Evolutionary conservation across 2,113 vertebrate genomes (phyloP), one percentile per base, ranked within the genome.

Genomic region (Lipotes vexillifer): DNA sequence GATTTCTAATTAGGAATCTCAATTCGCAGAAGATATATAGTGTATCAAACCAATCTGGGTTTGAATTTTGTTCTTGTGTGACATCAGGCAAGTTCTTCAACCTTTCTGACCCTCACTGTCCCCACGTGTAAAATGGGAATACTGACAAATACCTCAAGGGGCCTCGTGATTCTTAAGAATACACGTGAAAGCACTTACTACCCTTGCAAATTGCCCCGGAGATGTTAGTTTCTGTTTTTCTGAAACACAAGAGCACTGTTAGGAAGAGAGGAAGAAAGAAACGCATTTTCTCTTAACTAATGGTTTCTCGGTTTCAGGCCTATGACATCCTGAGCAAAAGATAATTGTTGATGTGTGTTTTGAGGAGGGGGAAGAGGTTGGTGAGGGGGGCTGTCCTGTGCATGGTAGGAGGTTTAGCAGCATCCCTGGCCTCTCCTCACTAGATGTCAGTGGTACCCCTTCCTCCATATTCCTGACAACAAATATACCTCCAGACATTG

Each of bases 301-400:
- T 20, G 2, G 0, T 49, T 86, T 74, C 12, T 49, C 15, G 75
- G 0, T 23, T 59, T 49, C 38, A 90, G 57, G 55, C 27, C 63
- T 25, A 5, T 57, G 49, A 13, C 8, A 52, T 65, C 55, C 57
- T 75, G n/a, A 92, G 36, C 29, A 59, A 52, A 52, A 13, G 31
- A 14, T 61, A 23, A 38, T 31, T 88, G 25, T 78, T 44, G 36
- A 11, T 27, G 1, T 68, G 74, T 69, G 5, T 88, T n/a, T 57
- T 77, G 33, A n/a, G 1, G 25, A 36, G 5, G 52, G 41, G 27
- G 0, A 5, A 4, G 5, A 1, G 1, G 0, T 0, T 1, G 36
- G 5, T 33, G 74, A 77, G 0, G 1, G 74, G 31, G 49, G 74
- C 29, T 78, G 31, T 55, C 75, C 49, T 78, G n/a, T 23, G 44